These are phyloP conservation scores for Brevimyrus niger DNA, from an alignment of 2,113 vertebrate genomes.

Conservation along the genomic window DNA sequence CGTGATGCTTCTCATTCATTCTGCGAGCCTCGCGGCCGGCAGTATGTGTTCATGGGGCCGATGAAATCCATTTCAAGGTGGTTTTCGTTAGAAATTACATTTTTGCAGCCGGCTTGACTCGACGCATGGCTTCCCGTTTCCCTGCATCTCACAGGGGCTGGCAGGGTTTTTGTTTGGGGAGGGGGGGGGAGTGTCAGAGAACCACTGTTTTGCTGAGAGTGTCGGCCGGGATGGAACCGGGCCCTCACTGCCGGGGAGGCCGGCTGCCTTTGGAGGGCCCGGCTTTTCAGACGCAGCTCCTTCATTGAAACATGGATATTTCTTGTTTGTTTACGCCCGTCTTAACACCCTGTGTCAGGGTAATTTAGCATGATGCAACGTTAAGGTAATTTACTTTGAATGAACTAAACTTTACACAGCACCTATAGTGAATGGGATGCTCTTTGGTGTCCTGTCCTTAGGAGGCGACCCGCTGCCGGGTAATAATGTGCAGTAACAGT, in stretches of 20 bases:
- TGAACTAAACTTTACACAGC: neutral
- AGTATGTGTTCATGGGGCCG: neutral
- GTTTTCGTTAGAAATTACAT: neutral
- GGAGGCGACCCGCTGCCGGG: neutral
- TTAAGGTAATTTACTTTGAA: neutral
- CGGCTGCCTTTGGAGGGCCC: too few species aligned
- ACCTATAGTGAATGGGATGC: neutral
- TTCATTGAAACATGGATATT: neutral
- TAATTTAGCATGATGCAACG: neutral
- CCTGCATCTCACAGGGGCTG: constrained; percentile 12
- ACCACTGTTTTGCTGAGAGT: constrained; percentile 12
- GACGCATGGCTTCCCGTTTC: neutral
- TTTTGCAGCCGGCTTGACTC: neutral
- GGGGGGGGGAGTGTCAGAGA: neutral
- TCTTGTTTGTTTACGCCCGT: neutral
- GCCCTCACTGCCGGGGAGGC: neutral
- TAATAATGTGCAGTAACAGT: neutral
- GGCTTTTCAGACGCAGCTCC: neutral
- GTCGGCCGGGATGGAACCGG: neutral
- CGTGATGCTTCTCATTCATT: neutral
- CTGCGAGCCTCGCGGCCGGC: neutral
- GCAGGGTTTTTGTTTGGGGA: neutral
- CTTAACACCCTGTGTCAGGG: neutral
- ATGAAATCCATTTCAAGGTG: neutral
- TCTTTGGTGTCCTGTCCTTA: neutral